These are phyloP conservation scores for Xylocopa sonorina DNA, from an alignment of 1,140 invertebrate genomes.

Conservation along the genomic window DNA sequence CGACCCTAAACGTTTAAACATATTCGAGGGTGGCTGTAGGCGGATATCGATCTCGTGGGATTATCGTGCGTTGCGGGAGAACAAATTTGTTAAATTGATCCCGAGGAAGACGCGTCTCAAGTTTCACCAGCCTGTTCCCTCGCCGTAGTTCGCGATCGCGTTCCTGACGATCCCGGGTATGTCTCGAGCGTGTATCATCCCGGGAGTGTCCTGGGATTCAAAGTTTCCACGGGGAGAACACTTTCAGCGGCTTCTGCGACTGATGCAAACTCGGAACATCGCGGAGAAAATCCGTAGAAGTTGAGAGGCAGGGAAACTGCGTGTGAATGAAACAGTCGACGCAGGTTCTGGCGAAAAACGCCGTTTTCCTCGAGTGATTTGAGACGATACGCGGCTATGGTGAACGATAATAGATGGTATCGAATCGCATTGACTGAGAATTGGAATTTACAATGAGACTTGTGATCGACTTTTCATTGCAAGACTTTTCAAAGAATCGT, in stretches of 20 bases:
- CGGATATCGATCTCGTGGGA: not conserved
- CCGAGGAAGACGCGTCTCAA: not conserved
- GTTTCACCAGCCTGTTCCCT: not conserved
- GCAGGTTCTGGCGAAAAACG: not conserved
- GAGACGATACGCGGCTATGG: not conserved
- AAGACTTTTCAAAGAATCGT: too few relatives aligned
- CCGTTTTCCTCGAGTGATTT: not conserved
- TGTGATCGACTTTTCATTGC: too few relatives aligned
- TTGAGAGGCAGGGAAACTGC: not conserved
- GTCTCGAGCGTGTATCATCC: not conserved
- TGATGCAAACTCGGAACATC: not conserved
- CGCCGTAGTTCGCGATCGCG: not conserved
- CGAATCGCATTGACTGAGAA: not conserved
- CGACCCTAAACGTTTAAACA: too few relatives aligned
- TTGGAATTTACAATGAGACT: not conserved
- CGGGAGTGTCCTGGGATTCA: slow-evolving; percentile 19
- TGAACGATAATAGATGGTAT: not conserved
- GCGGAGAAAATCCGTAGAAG: not conserved
- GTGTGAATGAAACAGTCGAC: not conserved
- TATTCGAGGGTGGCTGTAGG: too few relatives aligned
- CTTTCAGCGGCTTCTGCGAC: not conserved
- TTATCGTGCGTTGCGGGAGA: too few relatives aligned
- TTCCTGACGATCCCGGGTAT: not conserved
- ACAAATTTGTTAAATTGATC: slow-evolving; percentile 23
- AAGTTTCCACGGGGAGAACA: slow-evolving; percentile 22